Percentiles rank a stretch among this genome's conserved stretches.
Conservation (phyloP, 2,888 invertebrate genomes). For the Augochlorella aurata region DNA sequence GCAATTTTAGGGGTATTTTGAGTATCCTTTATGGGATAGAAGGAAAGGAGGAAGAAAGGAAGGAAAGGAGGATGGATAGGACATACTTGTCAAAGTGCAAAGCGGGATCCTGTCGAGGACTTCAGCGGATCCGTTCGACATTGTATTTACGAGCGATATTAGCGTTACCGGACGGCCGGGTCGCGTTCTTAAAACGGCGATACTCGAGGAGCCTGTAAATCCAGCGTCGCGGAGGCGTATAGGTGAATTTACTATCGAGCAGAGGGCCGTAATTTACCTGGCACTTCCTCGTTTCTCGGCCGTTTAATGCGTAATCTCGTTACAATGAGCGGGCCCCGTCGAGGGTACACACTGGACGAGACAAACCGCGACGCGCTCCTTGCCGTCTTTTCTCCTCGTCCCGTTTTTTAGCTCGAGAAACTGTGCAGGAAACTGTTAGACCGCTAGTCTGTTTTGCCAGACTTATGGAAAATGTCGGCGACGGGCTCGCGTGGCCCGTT, state of each 20-base stretch:
- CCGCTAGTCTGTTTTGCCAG: background rate
- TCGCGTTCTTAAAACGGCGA: constrained; percentile 57
- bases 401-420: background rate
- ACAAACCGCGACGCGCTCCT: constrained; percentile 38
- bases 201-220: constrained; percentile 61
- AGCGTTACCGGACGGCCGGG: constrained; percentile 37
- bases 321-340: constrained; percentile 48
- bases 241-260: constrained; percentile 65
- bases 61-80: constrained; percentile 11
- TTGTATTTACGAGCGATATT: constrained; percentile 50
- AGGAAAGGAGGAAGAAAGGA: background rate
- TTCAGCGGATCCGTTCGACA: constrained; percentile 37
- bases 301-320: constrained; percentile 69
- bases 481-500: background rate
- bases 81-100: constrained; percentile 33
- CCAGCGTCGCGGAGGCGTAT: constrained; percentile 60
- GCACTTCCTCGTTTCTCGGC: constrained; percentile 69
- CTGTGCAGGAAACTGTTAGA: background rate
- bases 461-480: background rate
- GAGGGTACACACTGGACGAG: constrained; percentile 4
- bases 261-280: constrained; percentile 65
- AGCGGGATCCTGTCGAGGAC: constrained; percentile 20
- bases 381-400: constrained; percentile 5
- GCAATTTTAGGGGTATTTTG: too few species aligned
- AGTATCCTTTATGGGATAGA: background rate